phyloP scores from a whole-genome alignment of 2,797 vertebrate species.

The Melanogrammus aeglefinus region DNA sequence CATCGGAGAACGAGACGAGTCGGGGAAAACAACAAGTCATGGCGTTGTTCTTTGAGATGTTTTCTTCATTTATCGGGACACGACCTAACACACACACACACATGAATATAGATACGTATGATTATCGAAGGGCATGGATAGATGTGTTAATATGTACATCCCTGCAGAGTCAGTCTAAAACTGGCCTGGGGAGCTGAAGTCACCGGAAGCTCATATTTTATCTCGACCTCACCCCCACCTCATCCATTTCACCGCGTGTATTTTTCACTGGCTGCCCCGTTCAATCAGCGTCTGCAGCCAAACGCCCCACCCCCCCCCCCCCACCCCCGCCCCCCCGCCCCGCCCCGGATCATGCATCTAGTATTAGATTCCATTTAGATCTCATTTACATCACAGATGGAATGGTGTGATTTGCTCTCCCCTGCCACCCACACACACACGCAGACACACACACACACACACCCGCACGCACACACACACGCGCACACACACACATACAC shows the following conservation, averaged over 20 bases:
- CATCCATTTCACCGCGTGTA: constrained; percentile 18
- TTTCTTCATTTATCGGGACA: no score
- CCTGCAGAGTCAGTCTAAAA: neutral
- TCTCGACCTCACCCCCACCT: constrained; percentile 31
- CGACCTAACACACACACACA: no score
- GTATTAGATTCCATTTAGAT: constrained; percentile 65
- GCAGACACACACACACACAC: neutral
- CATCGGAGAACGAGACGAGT: no score
- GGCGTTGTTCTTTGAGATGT: no score
- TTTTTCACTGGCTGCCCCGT: constrained; percentile 56
- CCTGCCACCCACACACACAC: constrained; percentile 15
- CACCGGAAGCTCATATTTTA: constrained; percentile 22
- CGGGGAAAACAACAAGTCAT: no score
- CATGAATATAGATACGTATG: no score
- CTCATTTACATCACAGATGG: constrained; percentile 63
- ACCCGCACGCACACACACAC: neutral
- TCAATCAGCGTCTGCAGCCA: constrained; percentile 57
- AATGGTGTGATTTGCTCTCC: constrained; percentile 51
- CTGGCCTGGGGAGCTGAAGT: neutral
- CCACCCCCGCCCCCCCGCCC: constrained; percentile 24
- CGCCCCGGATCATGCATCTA: constrained; percentile 48
- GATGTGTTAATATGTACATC: neutral
- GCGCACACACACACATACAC: neutral
- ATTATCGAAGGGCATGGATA: no score
- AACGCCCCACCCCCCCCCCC: constrained; percentile 14